Evolutionary conservation across 2,113 vertebrate species (phyloP), one percentile per base, ranked within the genome.

Genomic region (human (Homo sapiens)): DNA sequence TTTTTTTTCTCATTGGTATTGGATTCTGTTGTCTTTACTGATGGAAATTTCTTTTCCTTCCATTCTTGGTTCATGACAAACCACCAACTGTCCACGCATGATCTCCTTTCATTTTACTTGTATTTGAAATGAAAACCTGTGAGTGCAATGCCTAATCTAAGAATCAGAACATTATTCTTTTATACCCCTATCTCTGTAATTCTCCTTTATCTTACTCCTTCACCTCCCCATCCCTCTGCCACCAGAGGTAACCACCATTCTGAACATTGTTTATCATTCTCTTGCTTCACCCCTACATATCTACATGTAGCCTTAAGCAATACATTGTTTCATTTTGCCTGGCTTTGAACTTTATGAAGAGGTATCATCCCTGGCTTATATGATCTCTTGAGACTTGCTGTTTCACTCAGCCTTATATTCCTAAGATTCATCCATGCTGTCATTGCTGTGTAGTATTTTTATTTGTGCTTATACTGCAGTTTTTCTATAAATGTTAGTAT

Each of bases 331-430:
- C 57, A 61, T 88, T 92, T 94, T 73, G 72, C 38, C 57, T 81
- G 66, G n/a, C 89, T 92, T 87, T 92, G 80, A 50, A 59, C 57
- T 93, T 90, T 43, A 72, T 79, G 93, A 94, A 93, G 84, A 82
- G 18, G 0, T 32, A 22, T 86, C 57, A 16, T 59, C 25, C 57
- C 35, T 76, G 86, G 80, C 8, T 96, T 79, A 70, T 27, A 8
- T 0, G 12, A 30, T 66, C 45, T 94, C 78, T n/a, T 40, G 12
- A 6, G 27, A 80, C 30, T 81, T 76, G 30, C 5, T 52, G 66
- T 94, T 83, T 23, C 8, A 17, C 17, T 64, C 10, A 43, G 3
- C 0, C 8, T 75, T 72, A 14, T 78, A 14, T 80, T 80, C 55
- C 48, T 57, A 68, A 96, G 72, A 35, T 75, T 83, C 20, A 66